Percentiles rank a stretch among this genome's conserved stretches.
Evolutionary conservation across 2,888 invertebrate genomes (phyloP).

Genomic region (Lasioglossum oenotherae): DNA sequence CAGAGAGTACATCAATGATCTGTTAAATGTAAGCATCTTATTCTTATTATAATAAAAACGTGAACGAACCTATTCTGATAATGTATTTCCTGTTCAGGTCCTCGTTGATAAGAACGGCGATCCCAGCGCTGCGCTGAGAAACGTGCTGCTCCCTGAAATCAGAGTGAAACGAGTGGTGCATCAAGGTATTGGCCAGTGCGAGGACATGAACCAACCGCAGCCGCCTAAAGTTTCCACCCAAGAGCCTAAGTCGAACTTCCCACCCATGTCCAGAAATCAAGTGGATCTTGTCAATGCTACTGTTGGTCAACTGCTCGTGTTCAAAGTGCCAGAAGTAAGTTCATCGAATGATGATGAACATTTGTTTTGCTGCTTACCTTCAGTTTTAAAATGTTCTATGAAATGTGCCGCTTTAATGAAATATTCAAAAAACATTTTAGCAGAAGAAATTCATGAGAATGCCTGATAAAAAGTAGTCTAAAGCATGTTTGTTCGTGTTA

Average conservation of each 20-base stretch:
- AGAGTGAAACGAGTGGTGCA: conserved; percentile 88
- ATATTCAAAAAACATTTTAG: not conserved
- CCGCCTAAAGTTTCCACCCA: conserved; percentile 85
- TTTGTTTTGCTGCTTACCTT: not conserved
- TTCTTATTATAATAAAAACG: not conserved
- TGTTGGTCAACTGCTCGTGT: conserved; percentile 92
- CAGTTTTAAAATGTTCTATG: not conserved
- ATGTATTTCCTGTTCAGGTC: conserved; percentile 75
- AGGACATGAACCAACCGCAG: conserved; percentile 84
- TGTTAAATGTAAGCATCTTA: conserved; percentile 87
- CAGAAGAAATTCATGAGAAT: not conserved
- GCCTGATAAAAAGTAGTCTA: too few species aligned
- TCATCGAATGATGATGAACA: not conserved
- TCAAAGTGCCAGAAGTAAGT: conserved; percentile 91
- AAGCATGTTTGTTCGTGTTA: too few species aligned
- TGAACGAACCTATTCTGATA: not conserved
- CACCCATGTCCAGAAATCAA: conserved; percentile 93
- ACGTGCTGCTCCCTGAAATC: conserved; percentile 89
- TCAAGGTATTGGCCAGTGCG: conserved; percentile 89
- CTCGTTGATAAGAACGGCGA: conserved; percentile 86
- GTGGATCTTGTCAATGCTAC: conserved; percentile 93
- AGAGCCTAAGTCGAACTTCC: conserved; percentile 87
- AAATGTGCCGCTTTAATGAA: not conserved
- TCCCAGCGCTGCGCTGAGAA: conserved; percentile 87
- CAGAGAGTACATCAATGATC: conserved; percentile 88